Evolutionary conservation across 2,113 vertebrate species (phyloP).

Genomic region (Gallinago media): DNA sequence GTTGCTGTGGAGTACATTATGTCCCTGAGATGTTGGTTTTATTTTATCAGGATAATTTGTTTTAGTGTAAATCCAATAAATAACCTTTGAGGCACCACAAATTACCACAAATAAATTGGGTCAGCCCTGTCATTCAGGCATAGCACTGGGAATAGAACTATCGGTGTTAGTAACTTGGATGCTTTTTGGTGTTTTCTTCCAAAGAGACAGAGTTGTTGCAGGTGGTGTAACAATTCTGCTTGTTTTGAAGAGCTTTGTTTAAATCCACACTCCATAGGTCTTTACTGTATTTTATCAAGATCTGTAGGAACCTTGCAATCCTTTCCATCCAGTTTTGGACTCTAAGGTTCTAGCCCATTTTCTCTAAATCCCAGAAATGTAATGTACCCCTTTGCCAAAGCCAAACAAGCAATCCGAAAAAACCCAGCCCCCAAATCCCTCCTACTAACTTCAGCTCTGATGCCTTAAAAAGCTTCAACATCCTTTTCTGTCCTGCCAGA

Average conservation of each 20-base stretch:
- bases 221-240: neutral
- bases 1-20: neutral
- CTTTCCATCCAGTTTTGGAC: neutral
- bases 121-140: neutral
- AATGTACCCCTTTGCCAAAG: neutral
- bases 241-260: neutral
- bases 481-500: constrained; percentile 31
- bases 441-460: neutral
- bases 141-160: neutral
- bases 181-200: neutral
- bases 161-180: neutral
- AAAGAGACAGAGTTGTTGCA: neutral
- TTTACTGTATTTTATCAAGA: neutral
- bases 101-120: neutral
- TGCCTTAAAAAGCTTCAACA: constrained; percentile 3
- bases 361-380: neutral
- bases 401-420: neutral
- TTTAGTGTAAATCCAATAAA: neutral
- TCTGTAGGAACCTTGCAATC: neutral
- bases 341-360: neutral
- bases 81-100: neutral
- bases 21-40: neutral
- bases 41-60: neutral
- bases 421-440: neutral
- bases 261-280: neutral